These are phyloP conservation scores for Papilio polytes DNA, from an alignment of 1,140 invertebrate genomes.

Conservation along the genomic window DNA sequence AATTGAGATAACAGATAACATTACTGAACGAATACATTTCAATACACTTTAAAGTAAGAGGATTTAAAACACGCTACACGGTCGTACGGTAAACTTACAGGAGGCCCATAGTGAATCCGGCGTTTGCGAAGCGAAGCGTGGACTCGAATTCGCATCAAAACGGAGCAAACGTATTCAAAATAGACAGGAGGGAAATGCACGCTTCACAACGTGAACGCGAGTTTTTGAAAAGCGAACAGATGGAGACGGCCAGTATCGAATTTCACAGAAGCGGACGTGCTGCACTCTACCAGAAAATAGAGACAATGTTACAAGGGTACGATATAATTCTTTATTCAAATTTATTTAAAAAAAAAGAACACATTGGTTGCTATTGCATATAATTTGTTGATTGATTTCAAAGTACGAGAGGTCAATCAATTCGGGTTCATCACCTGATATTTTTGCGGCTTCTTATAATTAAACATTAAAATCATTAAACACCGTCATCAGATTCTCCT, in stretches of 20 bases:
- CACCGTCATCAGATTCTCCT: too few relatives aligned
- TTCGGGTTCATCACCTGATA: too few relatives aligned
- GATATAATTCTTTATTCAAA: not conserved
- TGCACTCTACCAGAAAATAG: constrained; percentile 85
- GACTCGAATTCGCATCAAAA: constrained; percentile 49
- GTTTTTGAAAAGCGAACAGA: constrained; percentile 75
- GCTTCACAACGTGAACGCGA: constrained; percentile 71
- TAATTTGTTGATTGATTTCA: too few relatives aligned
- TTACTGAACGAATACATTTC: not conserved
- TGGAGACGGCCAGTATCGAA: constrained; percentile 71
- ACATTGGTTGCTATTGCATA: not conserved
- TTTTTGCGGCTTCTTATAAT: too few relatives aligned
- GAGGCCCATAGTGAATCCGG: constrained; percentile 83
- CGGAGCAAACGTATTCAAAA: constrained; percentile 63
- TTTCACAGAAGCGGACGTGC: constrained; percentile 85
- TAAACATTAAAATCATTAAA: too few relatives aligned
- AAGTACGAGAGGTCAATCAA: too few relatives aligned
- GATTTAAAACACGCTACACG: constrained; percentile 17
- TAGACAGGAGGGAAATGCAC: constrained; percentile 81
- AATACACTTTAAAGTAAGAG: constrained; percentile 9
- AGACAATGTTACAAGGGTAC: constrained; percentile 86
- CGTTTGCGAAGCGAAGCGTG: constrained; percentile 85
- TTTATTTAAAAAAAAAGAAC: not conserved
- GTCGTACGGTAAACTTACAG: constrained; percentile 55
- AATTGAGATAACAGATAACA: not conserved